Percentiles rank a stretch among this genome's conserved stretches.
Conservation (phyloP, 1,140 invertebrate genomes). For the Procambarus virginalis region DNA sequence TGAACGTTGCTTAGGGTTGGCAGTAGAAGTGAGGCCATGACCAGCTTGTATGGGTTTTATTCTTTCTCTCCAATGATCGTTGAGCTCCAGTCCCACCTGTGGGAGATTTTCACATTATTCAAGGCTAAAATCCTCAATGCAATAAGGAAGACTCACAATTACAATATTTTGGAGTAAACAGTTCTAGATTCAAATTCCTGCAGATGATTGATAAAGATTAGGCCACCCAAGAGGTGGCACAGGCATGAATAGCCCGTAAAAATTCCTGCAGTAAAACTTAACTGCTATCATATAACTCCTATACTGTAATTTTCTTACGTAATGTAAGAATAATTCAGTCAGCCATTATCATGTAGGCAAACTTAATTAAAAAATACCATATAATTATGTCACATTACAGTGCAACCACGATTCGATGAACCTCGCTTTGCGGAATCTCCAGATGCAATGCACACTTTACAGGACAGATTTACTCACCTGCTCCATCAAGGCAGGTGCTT, state of each 20-base stretch:
- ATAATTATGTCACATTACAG: no score
- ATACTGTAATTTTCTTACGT: not conserved
- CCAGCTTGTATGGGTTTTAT: not conserved
- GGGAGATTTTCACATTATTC: not conserved
- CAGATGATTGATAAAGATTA: not conserved
- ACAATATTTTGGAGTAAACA: not conserved
- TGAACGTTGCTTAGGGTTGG: not conserved
- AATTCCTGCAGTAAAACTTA: no score
- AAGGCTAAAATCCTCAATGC: not conserved
- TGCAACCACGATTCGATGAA: no score
- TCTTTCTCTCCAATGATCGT: not conserved
- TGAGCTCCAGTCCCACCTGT: conserved; percentile 8
- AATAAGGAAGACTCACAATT: not conserved
- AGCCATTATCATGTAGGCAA: not conserved
- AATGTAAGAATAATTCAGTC: not conserved
- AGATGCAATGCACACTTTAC: no score
- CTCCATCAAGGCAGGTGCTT: no score
- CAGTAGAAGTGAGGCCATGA: not conserved
- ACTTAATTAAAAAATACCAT: not conserved
- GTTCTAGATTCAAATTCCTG: not conserved
- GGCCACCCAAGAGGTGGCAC: no score
- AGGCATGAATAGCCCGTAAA: no score
- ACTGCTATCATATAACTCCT: not conserved
- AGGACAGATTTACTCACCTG: no score
- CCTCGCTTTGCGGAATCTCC: no score